A percentile compares a stretch with the other conserved stretches of the same genome.
phyloP scores from a whole-genome alignment of 53 echinoderm and acorn worm species.

The Luidia sarsii region DNA sequence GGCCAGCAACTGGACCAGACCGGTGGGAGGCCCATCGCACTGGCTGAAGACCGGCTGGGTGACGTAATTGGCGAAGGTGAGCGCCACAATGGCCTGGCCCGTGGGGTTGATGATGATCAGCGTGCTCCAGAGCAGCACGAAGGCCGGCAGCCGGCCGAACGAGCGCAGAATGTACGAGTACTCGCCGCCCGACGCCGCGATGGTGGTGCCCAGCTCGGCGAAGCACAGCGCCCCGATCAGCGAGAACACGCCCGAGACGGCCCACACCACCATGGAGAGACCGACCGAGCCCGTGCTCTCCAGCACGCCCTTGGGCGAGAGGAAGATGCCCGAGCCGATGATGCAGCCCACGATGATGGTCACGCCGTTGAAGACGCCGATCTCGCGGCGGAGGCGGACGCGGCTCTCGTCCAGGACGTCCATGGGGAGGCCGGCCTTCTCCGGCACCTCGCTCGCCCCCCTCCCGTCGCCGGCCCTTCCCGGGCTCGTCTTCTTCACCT shows the following conservation, averaged over 20 bases:
- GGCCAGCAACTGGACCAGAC: conserved; percentile 63
- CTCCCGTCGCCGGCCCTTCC: background rate
- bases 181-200: conserved; percentile 72
- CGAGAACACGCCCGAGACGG: conserved; percentile 73
- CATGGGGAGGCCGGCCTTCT: background rate
- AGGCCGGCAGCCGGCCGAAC: conserved; percentile 70
- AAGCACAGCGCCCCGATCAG: conserved; percentile 77
- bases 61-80: conserved; percentile 83
- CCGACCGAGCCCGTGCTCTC: conserved; percentile 77
- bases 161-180: conserved; percentile 73
- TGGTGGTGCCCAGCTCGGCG: conserved; percentile 83
- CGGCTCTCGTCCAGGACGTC: conserved; percentile 37
- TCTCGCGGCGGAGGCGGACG: conserved; percentile 64
- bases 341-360: conserved; percentile 81
- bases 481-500: conserved; percentile 21
- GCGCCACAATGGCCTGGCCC: conserved; percentile 73
- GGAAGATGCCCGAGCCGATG: conserved; percentile 84
- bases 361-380: conserved; percentile 74
- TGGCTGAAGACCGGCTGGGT: conserved; percentile 68
- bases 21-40: conserved; percentile 59
- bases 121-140: conserved; percentile 72
- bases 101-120: conserved; percentile 85
- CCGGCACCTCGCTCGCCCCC: background rate
- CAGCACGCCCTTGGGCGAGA: conserved; percentile 70
- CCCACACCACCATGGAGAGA: conserved; percentile 79